These are phyloP conservation scores for Acrocephalus arundinaceus DNA, from an alignment of 2,113 vertebrate genomes.

Conservation along the genomic window DNA sequence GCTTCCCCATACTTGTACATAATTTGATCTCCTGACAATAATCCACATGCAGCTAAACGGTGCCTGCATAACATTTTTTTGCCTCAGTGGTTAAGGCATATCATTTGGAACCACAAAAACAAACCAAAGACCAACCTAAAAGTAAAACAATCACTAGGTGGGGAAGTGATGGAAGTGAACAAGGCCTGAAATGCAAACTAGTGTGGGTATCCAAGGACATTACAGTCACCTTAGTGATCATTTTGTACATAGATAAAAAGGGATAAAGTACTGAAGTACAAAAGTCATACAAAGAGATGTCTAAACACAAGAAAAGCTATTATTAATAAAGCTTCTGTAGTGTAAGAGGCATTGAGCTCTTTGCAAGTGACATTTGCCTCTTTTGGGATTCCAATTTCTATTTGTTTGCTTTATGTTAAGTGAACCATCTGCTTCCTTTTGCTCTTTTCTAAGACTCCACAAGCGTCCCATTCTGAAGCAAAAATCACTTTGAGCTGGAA, in stretches of 20 bases:
- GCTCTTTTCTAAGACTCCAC: neutral
- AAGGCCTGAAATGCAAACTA: neutral
- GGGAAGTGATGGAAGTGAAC: neutral
- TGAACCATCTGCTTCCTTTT: neutral
- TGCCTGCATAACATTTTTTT: conserved; percentile 47
- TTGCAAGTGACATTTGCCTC: neutral
- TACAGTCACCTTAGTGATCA: neutral
- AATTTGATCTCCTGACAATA: conserved; percentile 61
- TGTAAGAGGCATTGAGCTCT: neutral
- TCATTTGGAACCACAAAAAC: conserved; percentile 22
- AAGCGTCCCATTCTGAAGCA: neutral
- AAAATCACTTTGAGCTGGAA: neutral
- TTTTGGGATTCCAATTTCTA: neutral
- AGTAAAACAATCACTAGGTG: conserved; percentile 8
- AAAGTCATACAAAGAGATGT: neutral
- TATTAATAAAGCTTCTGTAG: neutral
- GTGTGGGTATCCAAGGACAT: neutral
- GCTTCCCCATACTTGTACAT: conserved; percentile 16
- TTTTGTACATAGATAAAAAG: neutral
- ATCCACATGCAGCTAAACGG: conserved; percentile 6
- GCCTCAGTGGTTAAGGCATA: conserved; percentile 20
- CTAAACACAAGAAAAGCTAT: neutral
- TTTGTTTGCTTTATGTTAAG: neutral
- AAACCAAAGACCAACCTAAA: conserved; percentile 7
- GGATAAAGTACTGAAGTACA: neutral